Evolutionary conservation across 2,113 vertebrate species (phyloP).

Genomic region (Chascanopsetta lugubris): DNA sequence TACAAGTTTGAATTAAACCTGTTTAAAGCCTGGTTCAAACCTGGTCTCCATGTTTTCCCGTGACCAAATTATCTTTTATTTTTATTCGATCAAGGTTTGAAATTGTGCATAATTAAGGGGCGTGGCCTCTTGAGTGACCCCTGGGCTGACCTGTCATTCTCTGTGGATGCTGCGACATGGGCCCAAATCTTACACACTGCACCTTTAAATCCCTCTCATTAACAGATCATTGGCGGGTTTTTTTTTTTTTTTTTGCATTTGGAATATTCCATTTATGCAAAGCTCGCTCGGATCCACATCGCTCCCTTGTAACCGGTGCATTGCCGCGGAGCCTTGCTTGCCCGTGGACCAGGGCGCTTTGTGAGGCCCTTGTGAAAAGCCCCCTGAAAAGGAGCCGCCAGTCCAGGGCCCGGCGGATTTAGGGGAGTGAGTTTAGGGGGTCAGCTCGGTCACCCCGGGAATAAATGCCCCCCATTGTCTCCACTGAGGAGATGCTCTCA

Average conservation of each 20-base stretch:
- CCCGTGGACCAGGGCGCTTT: conserved; percentile 82
- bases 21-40: no score
- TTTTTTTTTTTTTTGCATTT: conserved; percentile 12
- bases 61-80: no score
- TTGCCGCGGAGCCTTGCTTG: conserved; percentile 53
- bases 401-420: conserved; percentile 88
- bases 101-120: no score
- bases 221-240: conserved; percentile 1
- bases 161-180: no score
- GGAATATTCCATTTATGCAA: no score
- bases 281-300: conserved; percentile 33
- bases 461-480: conserved; percentile 96
- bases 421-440: conserved; percentile 94
- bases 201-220: not conserved
- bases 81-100: no score
- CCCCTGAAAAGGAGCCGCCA: conserved; percentile 86
- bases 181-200: no score
- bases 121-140: no score
- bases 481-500: conserved; percentile 93
- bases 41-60: no score
- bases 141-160: no score
- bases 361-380: conserved; percentile 86
- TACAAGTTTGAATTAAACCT: no score
- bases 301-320: conserved; percentile 56
- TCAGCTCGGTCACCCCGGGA: conserved; percentile 90